These are phyloP conservation scores for Perizoma flavofasciatum DNA, from an alignment of 2,888 invertebrate species.

Conservation along the genomic window DNA sequence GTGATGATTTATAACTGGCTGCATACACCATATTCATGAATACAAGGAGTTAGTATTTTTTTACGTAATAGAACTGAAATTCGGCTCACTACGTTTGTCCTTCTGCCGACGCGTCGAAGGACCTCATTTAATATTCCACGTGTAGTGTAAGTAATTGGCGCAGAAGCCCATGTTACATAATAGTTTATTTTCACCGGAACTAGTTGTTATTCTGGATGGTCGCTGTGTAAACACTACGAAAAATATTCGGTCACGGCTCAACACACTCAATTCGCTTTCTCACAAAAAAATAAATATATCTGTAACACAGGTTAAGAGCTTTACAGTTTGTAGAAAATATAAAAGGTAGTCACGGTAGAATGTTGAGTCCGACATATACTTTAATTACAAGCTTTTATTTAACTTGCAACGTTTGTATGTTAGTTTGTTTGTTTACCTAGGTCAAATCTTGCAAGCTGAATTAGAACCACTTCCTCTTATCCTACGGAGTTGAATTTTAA, in stretches of 20 bases:
- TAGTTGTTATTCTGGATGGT: constrained; percentile 62
- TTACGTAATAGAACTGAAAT: no score
- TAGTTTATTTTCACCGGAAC: constrained; percentile 71
- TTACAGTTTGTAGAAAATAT: not conserved
- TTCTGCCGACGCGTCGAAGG: not conserved
- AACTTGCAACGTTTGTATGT: no score
- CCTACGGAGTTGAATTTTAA: no score
- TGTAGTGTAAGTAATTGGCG: constrained; percentile 28
- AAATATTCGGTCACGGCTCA: constrained; percentile 33
- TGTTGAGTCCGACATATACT: no score
- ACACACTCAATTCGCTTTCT: constrained; percentile 32
- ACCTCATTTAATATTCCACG: constrained; percentile 41
- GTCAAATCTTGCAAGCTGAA: no score
- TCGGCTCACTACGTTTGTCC: no score
- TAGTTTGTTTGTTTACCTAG: no score
- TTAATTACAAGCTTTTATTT: no score
- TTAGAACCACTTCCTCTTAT: no score
- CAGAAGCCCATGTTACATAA: constrained; percentile 50
- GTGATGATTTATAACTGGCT: no score
- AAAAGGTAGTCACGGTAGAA: not conserved
- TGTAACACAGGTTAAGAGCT: constrained; percentile 10
- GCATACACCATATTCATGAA: no score
- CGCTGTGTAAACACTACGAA: constrained; percentile 22
- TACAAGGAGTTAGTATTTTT: no score
- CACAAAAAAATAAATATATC: constrained; percentile 25